A percentile compares a stretch with the other conserved stretches of the same genome.
Evolutionary conservation across 1,140 invertebrate species (phyloP).

Genomic region (Neuroterus valhalla): DNA sequence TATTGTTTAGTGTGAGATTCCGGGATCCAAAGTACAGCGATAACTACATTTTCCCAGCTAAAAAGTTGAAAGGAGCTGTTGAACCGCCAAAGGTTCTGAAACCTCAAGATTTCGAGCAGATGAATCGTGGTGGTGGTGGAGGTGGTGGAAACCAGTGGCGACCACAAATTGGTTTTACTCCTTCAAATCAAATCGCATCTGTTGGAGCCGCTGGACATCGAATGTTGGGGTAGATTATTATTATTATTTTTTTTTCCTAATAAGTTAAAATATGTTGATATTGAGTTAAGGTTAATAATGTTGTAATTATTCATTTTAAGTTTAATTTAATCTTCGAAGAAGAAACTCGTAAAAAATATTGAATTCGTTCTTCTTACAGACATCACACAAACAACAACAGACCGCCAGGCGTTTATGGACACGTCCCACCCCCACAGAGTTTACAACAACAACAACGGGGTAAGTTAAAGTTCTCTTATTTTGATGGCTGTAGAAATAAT

Average conservation of each 20-base stretch:
- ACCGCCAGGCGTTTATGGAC: constrained; percentile 56
- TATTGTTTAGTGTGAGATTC: constrained; percentile 82
- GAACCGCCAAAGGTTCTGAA: constrained; percentile 87
- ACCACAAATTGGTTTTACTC: constrained; percentile 84
- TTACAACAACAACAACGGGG: constrained; percentile 54
- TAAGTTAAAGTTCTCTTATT: constrained; percentile 48
- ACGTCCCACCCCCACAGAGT: constrained; percentile 62
- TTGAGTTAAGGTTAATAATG: too few relatives aligned
- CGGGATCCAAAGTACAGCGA: constrained; percentile 87
- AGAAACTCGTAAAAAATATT: background rate
- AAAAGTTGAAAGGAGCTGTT: constrained; percentile 80
- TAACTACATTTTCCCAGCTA: constrained; percentile 87
- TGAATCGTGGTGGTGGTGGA: constrained; percentile 78
- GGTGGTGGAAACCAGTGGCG: constrained; percentile 79
- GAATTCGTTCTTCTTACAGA: constrained; percentile 50
- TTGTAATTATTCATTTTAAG: too few relatives aligned
- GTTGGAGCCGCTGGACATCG: constrained; percentile 82
- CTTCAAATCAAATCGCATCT: constrained; percentile 77
- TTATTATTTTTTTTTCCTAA: background rate
- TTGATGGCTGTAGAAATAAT: background rate
- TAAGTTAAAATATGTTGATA: too few relatives aligned
- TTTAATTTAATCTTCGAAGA: background rate
- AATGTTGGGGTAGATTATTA: constrained; percentile 76
- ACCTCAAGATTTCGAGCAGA: constrained; percentile 83
- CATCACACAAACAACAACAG: constrained; percentile 59